Percentiles rank a stretch among this genome's conserved stretches.
Evolutionary conservation across 2,113 vertebrate species (phyloP).

Genomic region (Chlorocebus sabaeus): DNA sequence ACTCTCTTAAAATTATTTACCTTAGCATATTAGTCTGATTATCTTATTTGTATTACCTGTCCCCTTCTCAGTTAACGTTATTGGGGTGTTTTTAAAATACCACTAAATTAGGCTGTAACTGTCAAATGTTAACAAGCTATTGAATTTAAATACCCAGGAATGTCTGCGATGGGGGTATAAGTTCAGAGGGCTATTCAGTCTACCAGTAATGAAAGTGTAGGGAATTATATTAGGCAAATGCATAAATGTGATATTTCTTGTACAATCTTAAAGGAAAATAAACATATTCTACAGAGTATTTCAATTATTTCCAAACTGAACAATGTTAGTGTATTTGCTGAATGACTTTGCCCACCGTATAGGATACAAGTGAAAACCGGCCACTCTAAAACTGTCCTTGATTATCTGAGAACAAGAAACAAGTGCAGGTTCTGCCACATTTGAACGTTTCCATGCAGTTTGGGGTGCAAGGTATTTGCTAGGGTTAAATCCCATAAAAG

Average conservation of each 20-base stretch:
- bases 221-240: background rate
- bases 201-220: background rate
- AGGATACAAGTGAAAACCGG: background rate
- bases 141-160: background rate
- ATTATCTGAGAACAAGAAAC: background rate
- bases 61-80: background rate
- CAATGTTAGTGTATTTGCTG: background rate
- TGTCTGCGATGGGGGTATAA: background rate
- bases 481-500: background rate
- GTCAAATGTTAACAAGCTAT: background rate
- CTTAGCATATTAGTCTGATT: background rate
- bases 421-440: background rate
- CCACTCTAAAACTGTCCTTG: background rate
- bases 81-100: background rate
- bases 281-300: background rate
- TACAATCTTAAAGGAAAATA: background rate
- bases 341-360: background rate
- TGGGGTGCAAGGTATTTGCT: background rate
- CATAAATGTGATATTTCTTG: background rate
- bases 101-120: background rate
- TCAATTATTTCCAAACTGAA: background rate
- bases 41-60: background rate
- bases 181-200: background rate
- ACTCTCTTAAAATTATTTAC: background rate
- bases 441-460: background rate